Percentiles rank a stretch among this genome's conserved stretches.
phyloP scores from a whole-genome alignment of 30 jellyfish, hydroid and myxozoan genomes.

The Turritopsis dohrnii region DNA sequence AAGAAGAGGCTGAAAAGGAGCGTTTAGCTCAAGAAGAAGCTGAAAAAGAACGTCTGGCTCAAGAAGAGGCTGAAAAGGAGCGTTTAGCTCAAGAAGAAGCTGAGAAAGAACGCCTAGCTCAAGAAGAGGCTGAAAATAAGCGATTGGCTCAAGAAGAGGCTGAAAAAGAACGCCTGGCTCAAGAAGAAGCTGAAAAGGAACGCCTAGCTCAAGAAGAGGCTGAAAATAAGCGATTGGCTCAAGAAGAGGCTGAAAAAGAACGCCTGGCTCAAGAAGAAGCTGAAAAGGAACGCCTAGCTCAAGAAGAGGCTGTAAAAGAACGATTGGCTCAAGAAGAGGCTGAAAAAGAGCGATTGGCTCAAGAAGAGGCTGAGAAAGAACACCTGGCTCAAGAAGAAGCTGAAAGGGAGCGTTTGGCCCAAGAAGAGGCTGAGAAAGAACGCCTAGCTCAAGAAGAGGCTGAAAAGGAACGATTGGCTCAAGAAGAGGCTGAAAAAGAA shows the following conservation, averaged over 20 bases:
- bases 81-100: conserved; percentile 29
- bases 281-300: conserved; percentile 17
- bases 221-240: conserved; percentile 24
- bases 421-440: conserved; percentile 25
- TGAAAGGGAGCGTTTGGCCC: conserved; percentile 15
- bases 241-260: conserved; percentile 33
- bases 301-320: conserved; percentile 27
- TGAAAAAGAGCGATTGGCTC: neutral
- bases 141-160: conserved; percentile 35
- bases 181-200: conserved; percentile 33
- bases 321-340: conserved; percentile 15
- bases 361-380: conserved; percentile 22
- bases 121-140: conserved; percentile 32
- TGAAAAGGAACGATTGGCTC: conserved; percentile 18
- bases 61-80: conserved; percentile 34
- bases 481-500: conserved; percentile 25
- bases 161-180: conserved; percentile 15
- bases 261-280: conserved; percentile 21
- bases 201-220: conserved; percentile 16
- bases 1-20: conserved; percentile 13
- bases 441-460: conserved; percentile 35
- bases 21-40: conserved; percentile 26
- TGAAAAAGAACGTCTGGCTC: conserved; percentile 23
- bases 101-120: conserved; percentile 10
- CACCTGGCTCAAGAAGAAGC: conserved; percentile 17